A percentile compares a stretch with the other conserved stretches of the same genome.
Conservation (phyloP, 2,888 invertebrate species). For the Emmelina monodactyla region DNA sequence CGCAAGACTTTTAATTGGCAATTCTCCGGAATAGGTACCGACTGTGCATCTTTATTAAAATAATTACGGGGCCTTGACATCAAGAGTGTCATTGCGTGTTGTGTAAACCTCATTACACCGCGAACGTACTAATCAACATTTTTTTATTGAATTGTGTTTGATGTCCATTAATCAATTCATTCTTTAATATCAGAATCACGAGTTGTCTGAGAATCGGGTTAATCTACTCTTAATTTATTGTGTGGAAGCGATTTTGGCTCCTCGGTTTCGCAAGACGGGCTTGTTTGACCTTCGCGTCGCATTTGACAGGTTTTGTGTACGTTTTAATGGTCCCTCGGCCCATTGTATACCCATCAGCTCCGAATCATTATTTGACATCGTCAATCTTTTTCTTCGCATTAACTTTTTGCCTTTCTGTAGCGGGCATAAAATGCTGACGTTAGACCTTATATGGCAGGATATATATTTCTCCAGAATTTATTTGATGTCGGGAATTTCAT, state of each 20-base stretch:
- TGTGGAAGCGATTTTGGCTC: neutral
- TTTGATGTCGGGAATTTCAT: neutral
- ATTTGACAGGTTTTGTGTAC: neutral
- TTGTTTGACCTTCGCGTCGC: neutral
- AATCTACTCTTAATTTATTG: neutral
- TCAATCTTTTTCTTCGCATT: neutral
- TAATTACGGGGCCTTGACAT: neutral
- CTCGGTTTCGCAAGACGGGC: neutral
- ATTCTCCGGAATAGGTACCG: neutral
- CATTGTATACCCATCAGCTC: neutral
- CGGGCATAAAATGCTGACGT: too few relatives aligned
- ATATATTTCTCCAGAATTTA: neutral
- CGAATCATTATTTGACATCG: neutral
- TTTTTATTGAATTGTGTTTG: neutral
- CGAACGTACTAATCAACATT: neutral
- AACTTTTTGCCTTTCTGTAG: too few relatives aligned
- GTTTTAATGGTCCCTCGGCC: neutral
- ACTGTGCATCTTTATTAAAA: slow-evolving; percentile 1
- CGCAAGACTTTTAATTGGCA: slow-evolving; percentile 13
- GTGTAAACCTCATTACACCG: neutral
- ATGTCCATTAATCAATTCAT: neutral
- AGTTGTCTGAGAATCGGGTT: neutral
- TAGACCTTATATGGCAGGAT: too few relatives aligned
- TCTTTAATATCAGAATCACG: neutral
- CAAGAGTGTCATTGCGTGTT: slow-evolving; percentile 1